Conservation (phyloP, 2,888 invertebrate genomes). For the Rhagonycha fulva region DNA sequence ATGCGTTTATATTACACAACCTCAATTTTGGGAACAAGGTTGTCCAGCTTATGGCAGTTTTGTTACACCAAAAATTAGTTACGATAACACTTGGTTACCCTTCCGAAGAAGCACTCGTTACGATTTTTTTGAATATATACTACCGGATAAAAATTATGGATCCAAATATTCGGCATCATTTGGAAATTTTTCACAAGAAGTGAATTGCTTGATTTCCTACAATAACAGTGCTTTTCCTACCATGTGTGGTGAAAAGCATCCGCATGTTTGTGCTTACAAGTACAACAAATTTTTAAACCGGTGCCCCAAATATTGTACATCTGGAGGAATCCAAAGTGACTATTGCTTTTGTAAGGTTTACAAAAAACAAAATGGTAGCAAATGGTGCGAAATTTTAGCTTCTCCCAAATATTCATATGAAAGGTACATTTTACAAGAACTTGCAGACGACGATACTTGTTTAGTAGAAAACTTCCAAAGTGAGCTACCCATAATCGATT, state of each 20-base stretch:
- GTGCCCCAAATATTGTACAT: conserved; percentile 36
- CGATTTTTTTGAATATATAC: conserved; percentile 37
- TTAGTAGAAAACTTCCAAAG: conserved; percentile 20
- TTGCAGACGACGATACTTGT: conserved; percentile 33
- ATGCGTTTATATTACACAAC: conserved; percentile 48
- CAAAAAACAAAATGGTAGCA: neutral
- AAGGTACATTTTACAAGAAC: conserved; percentile 28
- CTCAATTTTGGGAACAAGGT: conserved; percentile 38
- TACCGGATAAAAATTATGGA: conserved; percentile 37
- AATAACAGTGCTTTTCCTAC: neutral
- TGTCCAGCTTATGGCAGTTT: conserved; percentile 37
- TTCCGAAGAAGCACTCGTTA: conserved; percentile 34
- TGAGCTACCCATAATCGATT: neutral
- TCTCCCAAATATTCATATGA: conserved; percentile 19
- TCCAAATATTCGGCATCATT: neutral
- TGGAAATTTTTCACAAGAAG: neutral
- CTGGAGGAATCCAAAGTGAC: conserved; percentile 31
- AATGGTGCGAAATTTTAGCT: conserved; percentile 23
- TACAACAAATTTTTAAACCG: conserved; percentile 18
- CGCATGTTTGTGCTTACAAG: conserved; percentile 26
- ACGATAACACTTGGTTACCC: conserved; percentile 40
- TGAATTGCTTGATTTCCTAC: conserved; percentile 33
- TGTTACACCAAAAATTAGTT: conserved; percentile 32
- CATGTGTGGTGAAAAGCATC: conserved; percentile 13
- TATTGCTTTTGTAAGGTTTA: conserved; percentile 38